Conservation (phyloP, 2,113 vertebrate species). For the Hyaena hyaena region DNA sequence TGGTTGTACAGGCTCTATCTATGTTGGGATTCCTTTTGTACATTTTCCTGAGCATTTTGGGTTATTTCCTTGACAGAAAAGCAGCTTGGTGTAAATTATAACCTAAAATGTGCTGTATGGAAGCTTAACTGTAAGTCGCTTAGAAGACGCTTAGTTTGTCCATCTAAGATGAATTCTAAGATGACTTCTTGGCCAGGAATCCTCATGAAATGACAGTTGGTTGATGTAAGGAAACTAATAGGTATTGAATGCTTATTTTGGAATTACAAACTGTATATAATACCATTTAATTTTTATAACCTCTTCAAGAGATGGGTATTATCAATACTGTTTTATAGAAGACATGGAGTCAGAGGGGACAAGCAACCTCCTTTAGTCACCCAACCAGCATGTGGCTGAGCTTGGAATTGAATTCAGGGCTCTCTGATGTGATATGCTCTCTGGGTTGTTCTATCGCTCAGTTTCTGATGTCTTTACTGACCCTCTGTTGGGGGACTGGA, state of each 20-base stretch:
- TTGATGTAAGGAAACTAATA: neutral
- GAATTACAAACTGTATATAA: neutral
- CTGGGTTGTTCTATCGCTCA: neutral
- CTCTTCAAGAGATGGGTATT: neutral
- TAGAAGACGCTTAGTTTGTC: neutral
- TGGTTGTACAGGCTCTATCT: neutral
- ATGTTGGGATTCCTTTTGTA: neutral
- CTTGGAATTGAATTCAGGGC: neutral
- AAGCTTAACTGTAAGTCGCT: neutral
- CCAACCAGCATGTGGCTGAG: neutral
- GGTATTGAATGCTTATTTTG: constrained; percentile 4
- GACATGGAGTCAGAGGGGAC: neutral
- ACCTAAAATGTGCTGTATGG: neutral
- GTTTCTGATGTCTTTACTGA: neutral
- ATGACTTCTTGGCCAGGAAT: neutral
- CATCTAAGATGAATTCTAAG: neutral
- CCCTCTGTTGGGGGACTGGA: neutral
- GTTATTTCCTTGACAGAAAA: constrained; percentile 22
- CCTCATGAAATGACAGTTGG: constrained; percentile 12
- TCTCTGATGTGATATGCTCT: neutral
- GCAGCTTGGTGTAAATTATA: neutral
- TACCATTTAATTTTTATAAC: neutral
- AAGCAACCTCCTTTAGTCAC: neutral
- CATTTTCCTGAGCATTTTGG: neutral
- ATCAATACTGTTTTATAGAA: neutral